phyloP scores from a whole-genome alignment of 2,888 invertebrate species.

The Clitarchus hookeri region DNA sequence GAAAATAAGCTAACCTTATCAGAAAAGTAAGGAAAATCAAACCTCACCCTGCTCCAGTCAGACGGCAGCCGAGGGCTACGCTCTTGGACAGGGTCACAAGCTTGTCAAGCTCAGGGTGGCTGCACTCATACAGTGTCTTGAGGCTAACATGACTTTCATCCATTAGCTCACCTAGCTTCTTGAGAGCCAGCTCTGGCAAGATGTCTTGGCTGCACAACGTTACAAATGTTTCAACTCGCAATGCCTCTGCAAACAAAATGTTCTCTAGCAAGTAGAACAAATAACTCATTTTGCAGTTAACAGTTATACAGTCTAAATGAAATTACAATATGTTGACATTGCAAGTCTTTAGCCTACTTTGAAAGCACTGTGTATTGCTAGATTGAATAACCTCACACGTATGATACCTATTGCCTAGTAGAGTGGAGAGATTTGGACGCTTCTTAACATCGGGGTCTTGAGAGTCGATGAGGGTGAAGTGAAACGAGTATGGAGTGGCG shows the following conservation, averaged over 20 bases:
- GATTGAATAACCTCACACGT: too few species aligned
- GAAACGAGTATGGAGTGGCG: too few species aligned
- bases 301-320: too few species aligned
- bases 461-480: too few species aligned
- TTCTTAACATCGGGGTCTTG: too few species aligned
- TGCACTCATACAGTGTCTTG: slow-evolving; percentile 87
- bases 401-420: too few species aligned
- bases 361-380: too few species aligned
- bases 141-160: slow-evolving; percentile 86
- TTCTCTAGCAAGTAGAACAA: background rate
- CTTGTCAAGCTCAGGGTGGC: slow-evolving; percentile 83
- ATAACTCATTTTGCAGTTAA: background rate
- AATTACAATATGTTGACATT: too few species aligned
- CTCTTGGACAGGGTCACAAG: slow-evolving; percentile 76
- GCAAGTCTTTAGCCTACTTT: too few species aligned
- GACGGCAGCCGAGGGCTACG: slow-evolving; percentile 77
- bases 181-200: slow-evolving; percentile 54
- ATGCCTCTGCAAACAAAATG: slow-evolving; percentile 69
- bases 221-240: slow-evolving; percentile 79
- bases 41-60: slow-evolving; percentile 89
- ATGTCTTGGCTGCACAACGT: slow-evolving; percentile 58
- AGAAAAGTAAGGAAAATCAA: too few species aligned
- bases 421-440: too few species aligned
- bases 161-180: slow-evolving; percentile 80
- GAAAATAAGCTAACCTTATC: too few species aligned